Evolutionary conservation across 2,888 invertebrate species (phyloP).

Genomic region (Pyrrhosoma nymphula): DNA sequence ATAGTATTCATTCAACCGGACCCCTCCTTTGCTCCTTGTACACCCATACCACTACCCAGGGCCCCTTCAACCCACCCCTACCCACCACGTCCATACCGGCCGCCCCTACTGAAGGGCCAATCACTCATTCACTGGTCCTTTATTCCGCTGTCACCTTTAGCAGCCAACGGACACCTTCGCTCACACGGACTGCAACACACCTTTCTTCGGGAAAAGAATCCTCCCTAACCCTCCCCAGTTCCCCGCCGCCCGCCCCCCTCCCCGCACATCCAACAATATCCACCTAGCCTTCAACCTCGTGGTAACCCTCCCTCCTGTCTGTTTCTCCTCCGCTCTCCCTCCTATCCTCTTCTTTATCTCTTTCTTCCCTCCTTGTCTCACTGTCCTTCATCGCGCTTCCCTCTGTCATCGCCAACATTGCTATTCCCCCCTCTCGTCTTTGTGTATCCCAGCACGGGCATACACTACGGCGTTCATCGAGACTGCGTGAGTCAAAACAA

Average conservation of each 20-base stretch:
- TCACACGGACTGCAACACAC: slow-evolving; percentile 52
- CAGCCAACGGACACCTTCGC: slow-evolving; percentile 25
- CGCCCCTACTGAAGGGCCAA: not conserved
- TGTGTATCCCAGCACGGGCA: not conserved
- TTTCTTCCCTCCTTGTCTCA: not conserved
- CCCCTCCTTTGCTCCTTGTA: not conserved
- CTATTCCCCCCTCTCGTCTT: not conserved
- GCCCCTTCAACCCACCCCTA: not conserved
- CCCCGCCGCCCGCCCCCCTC: not conserved
- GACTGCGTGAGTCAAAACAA: too few relatives aligned
- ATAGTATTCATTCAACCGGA: slow-evolving; percentile 1
- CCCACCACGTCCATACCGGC: not conserved
- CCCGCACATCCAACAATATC: not conserved
- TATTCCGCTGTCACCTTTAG: slow-evolving; percentile 31
- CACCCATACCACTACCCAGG: not conserved
- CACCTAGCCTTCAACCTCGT: not conserved
- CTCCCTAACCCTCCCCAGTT: not conserved
- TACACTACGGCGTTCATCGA: too few relatives aligned
- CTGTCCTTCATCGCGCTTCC: not conserved
- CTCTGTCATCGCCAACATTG: not conserved
- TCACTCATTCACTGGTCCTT: slow-evolving; percentile 51
- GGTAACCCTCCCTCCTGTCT: not conserved
- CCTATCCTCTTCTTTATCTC: not conserved
- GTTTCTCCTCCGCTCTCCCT: too few relatives aligned
- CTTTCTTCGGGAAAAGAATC: slow-evolving; percentile 25